Base-by-base conservation (phyloP, 2,797 vertebrate genomes). In the Fundulus diaphanus region DNA sequence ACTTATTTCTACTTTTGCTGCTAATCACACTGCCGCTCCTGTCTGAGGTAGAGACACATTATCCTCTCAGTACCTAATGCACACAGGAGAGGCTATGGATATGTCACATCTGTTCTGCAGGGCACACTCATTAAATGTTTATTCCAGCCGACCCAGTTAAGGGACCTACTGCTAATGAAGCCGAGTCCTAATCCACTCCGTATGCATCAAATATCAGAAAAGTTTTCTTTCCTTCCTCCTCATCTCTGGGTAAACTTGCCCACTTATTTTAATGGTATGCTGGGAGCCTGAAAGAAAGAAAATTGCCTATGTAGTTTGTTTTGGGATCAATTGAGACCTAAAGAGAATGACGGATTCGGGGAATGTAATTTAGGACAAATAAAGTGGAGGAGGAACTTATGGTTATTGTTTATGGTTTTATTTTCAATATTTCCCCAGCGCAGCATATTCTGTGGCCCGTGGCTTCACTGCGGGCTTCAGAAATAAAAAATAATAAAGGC, bases 331-430 rank as follows among this genome's bases (percentile, higher is more conserved):
- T 86, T 69, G 69, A 83, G 70, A 82, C 22, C n/a, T 1, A 22
- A 16, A 74, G 54, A 70, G 78, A 74, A 84, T 72, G 79, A 79
- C 54, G 83, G 67, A 74, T 78, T 86, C 48, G 22, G 73, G 42
- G 61, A 66, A 70, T n/a, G 57, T 90, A 80, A 90, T 88, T 91
- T 79, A 86, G 73, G 57, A 12, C 3, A 7, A 74, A 27, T 3
- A 27, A 44, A 52, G 35, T 24, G 40, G 8, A 29, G 76, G 44
- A 24, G 29, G 72, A 61, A 76, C 74, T 59, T 72, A 20, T 79
- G 35, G 79, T 84, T 90, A 87, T 86, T 92, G 87, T 90, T 93
- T 87, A 87, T 87, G 73, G 90, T 84, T 89, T 75, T 81, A 91
- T 92, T 94, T 91, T 79, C 82, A 89, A 81, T 88, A 90, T 88